phyloP scores from a whole-genome alignment of 2,797 vertebrate genomes.

The Macropus fuliginosus region DNA sequence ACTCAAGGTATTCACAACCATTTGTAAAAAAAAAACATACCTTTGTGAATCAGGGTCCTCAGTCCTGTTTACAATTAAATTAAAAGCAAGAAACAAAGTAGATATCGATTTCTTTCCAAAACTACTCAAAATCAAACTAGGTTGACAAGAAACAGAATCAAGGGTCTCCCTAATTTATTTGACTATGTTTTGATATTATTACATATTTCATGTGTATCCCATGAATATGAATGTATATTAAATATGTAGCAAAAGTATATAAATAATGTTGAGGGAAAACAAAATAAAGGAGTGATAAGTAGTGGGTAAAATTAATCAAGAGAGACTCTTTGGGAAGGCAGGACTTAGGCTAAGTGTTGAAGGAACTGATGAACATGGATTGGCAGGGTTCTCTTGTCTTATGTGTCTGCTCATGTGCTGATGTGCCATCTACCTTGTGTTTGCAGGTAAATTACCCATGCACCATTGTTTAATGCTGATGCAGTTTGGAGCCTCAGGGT shows the following conservation, averaged over 20 bases:
- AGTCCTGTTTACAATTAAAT: too few relatives aligned
- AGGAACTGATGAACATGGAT: background rate
- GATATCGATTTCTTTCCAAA: too few relatives aligned
- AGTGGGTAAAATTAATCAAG: background rate
- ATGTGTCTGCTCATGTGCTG: background rate
- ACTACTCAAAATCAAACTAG: too few relatives aligned
- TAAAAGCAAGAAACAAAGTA: too few relatives aligned
- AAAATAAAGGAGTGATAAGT: background rate
- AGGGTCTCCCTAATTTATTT: too few relatives aligned
- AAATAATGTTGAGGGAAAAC: background rate
- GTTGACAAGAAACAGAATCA: too few relatives aligned
- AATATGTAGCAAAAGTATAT: background rate
- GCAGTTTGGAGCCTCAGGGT: background rate
- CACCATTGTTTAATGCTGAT: background rate
- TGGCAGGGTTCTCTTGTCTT: background rate
- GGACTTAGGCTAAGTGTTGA: background rate
- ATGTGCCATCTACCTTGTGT: background rate
- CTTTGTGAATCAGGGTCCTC: too few relatives aligned
- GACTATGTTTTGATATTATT: too few relatives aligned
- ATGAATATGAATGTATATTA: too few relatives aligned
- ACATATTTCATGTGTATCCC: background rate
- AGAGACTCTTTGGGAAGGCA: background rate
- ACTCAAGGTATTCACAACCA: too few relatives aligned
- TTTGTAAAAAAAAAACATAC: too few relatives aligned
- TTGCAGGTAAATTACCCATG: background rate